Evolutionary conservation across 2,797 vertebrate species (phyloP).

Genomic region (Botia kubotai): DNA sequence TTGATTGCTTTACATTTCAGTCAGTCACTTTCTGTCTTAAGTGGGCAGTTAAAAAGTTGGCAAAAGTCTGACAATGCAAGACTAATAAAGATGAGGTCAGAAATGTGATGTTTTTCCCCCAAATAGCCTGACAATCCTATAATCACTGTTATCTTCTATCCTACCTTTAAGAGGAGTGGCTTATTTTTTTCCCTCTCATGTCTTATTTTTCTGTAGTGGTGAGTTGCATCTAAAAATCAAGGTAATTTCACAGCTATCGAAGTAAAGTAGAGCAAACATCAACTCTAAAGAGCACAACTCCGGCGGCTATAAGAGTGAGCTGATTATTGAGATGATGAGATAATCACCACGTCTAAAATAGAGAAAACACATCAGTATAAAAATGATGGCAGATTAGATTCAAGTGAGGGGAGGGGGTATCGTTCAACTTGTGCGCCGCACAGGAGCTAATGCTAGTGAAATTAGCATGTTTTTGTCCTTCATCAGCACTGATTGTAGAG

Average conservation of each 20-base stretch:
- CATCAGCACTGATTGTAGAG: constrained; percentile 57
- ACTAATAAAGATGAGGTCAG: neutral
- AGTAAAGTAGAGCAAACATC: constrained; percentile 50
- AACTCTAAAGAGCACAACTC: constrained; percentile 42
- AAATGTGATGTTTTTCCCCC: neutral
- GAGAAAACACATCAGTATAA: constrained; percentile 60
- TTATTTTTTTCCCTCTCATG: neutral
- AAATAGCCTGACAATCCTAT: neutral
- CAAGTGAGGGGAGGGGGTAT: constrained; percentile 51
- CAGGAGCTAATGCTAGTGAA: constrained; percentile 55
- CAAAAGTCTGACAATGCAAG: neutral
- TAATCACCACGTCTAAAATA: constrained; percentile 56
- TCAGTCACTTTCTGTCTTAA: neutral
- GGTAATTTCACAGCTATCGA: constrained; percentile 42
- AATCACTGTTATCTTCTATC: neutral
- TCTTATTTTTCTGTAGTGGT: neutral
- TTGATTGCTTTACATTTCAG: too few relatives aligned
- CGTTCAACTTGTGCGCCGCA: constrained; percentile 27
- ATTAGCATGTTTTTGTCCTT: constrained; percentile 62
- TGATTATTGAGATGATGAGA: constrained; percentile 53
- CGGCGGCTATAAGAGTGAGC: constrained; percentile 45
- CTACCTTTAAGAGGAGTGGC: neutral
- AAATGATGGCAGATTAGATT: constrained; percentile 60
- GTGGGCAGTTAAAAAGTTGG: neutral
- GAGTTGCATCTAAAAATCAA: constrained; percentile 35